Evolutionary conservation across 2,797 vertebrate species (phyloP), one percentile per base, ranked within the genome.

Genomic region (Argyrosomus regius): DNA sequence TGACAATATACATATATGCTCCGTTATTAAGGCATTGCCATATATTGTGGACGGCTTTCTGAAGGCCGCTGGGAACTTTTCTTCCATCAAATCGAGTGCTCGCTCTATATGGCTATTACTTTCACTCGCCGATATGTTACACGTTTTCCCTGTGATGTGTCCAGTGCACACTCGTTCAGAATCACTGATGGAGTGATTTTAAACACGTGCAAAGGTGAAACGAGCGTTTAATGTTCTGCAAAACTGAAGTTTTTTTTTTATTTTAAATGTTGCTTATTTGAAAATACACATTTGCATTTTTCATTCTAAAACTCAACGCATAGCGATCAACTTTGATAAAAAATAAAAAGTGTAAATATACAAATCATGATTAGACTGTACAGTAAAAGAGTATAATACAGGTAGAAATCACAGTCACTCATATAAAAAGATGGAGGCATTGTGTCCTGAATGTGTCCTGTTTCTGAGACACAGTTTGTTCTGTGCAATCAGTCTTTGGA

Each of bases 331-430:
- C 62, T 78, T 78, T 71, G 77, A 72, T 77, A 81, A 82, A 80
- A 88, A 82, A 80, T 62, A 84, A 73, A 87, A 83, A 81, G 75
- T 88, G 83, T 88, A 85, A 81, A 85, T 84, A 86, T 80, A 91
- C 46, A 88, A 80, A 88, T 89, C 67, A 77, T 69, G 75, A 81
- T 87, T 71, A 87, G 60, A 72, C 80, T 88, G 82, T 87, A 90
- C 83, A 87, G 73, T 85, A 88, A 65, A 89, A 87, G 72, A 86
- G 73, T 80, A 88, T 79, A 83, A 89, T 84, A 90, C 80, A 92
- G 77, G 78, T 85, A 85, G 67, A 88, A 91, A 88, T 88, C 69
- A 82, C 83, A 82, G 68, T 50, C 22, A 59, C 69, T 72, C 46
- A 2, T 68, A 78, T 41, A 86, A 89, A 89, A 91, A 68, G 52